Evolutionary conservation across 2,113 vertebrate genomes (phyloP), one percentile per base, ranked within the genome.

Genomic region (Ailuropoda melanoleuca): DNA sequence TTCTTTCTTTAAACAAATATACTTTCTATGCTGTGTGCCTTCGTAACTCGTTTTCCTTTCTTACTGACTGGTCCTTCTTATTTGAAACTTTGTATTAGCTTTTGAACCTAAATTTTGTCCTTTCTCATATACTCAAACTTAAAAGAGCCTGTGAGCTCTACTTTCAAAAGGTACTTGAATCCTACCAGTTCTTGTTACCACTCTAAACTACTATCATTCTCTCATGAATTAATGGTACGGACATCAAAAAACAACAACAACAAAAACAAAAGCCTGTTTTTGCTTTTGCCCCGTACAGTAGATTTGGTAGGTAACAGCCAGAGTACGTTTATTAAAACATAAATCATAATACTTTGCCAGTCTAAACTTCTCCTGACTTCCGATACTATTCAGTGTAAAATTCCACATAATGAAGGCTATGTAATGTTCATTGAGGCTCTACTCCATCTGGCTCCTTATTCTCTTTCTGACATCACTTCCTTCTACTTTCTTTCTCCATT

Each of bases 81-180:
- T 88, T 90, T 17, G 13, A 92, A 24, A 68, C 53, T 46, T 92
- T 92, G 92, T 18, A 75, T 75, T 78, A 60, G 62, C 24, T 84
- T 96, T 94, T 95, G 56, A 56, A 55, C 37, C 9, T 93, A 83
- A 80, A 56, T 72, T 90, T 94, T 62, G 83, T 88, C 50, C 12
- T 77, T 95, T 96, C 9, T 88, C 4, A 72, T 0, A 66, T 26
- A 75, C 9, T 85, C 26, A 90, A 62, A 80, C 64, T 62, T 39
- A 88, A 34, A 88, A 68, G 58, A 55, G 77, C 19, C 88, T 91
- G 64, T 70, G 26, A 70, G 3, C 4, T 91, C 7, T 70, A 17
- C 12, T 93, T 93, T 56, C 37, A 90, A 81, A 95, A 74, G 3
- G 1, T 56, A n/a, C 19, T 17, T 26, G 81, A 66, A 48, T 53